A percentile compares a stretch with the other conserved stretches of the same genome.
These are phyloP conservation scores for Canis aureus DNA, from an alignment of 2,113 vertebrate genomes.

Conservation along the genomic window DNA sequence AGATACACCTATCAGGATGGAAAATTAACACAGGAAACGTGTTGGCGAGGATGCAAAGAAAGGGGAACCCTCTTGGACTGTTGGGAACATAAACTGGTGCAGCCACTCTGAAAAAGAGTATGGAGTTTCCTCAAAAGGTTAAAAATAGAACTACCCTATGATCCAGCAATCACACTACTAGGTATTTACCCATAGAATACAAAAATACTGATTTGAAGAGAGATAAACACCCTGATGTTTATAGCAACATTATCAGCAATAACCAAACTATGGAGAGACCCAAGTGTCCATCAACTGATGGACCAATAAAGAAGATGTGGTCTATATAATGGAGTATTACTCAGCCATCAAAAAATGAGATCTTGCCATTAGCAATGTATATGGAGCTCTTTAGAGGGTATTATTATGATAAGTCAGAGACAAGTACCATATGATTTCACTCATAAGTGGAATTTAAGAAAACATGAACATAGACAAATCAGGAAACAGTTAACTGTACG, in stretches of 20 bases:
- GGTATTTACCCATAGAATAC: background rate
- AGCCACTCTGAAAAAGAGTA: background rate
- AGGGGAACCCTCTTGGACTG: background rate
- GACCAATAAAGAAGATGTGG: background rate
- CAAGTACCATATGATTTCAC: background rate
- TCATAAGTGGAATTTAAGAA: background rate
- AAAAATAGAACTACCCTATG: background rate
- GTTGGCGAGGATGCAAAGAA: background rate
- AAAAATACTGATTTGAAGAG: background rate
- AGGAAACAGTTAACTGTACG: background rate
- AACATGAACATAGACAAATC: background rate
- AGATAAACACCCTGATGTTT: background rate
- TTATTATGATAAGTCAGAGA: background rate
- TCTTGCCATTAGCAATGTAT: background rate
- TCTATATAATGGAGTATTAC: background rate
- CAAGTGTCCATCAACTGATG: background rate
- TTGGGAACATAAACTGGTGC: background rate
- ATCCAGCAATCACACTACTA: background rate
- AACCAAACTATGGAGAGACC: background rate
- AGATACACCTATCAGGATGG: background rate
- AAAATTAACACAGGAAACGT: background rate
- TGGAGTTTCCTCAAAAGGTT: background rate
- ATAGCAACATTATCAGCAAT: background rate
- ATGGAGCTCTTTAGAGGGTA: background rate
- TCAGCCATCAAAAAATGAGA: background rate